Conservation (phyloP, 2,888 invertebrate genomes). For the Calliphora vomitoria region DNA sequence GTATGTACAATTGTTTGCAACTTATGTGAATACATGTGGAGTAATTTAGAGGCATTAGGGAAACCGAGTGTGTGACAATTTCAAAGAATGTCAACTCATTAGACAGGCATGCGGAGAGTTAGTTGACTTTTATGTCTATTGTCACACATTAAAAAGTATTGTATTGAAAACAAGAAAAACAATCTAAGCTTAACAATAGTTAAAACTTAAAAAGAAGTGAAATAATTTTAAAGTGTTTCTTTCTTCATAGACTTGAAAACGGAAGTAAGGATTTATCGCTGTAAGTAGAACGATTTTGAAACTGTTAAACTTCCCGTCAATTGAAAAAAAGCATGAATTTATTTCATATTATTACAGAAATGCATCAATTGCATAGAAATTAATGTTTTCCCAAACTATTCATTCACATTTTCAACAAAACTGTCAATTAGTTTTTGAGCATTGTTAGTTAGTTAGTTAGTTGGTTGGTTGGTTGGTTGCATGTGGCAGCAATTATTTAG, state of each 20-base stretch:
- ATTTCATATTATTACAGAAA: constrained; percentile 2
- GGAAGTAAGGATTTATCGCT: neutral
- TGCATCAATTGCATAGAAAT: neutral
- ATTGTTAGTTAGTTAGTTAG: constrained; percentile 2
- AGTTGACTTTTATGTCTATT: constrained; percentile 31
- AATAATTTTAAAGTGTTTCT: neutral
- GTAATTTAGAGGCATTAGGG: constrained; percentile 41
- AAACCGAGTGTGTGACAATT: constrained; percentile 60
- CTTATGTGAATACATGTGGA: neutral
- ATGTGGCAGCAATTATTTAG: constrained; percentile 53
- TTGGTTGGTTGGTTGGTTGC: neutral
- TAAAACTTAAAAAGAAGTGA: neutral
- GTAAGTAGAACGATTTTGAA: neutral
- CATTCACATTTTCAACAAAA: constrained; percentile 18
- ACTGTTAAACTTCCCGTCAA: neutral
- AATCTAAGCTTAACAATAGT: constrained; percentile 4
- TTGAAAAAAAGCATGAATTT: too few relatives aligned
- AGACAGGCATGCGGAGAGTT: constrained; percentile 24
- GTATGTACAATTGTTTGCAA: neutral
- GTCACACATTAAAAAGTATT: constrained; percentile 26
- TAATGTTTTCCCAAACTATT: constrained; percentile 1
- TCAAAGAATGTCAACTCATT: constrained; percentile 58
- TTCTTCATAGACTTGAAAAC: neutral
- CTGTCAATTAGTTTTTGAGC: constrained; percentile 56
- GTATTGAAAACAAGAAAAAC: constrained; percentile 45